These are phyloP conservation scores for Phoxinus dragarum DNA, from an alignment of 2,797 vertebrate species.

Conservation along the genomic window DNA sequence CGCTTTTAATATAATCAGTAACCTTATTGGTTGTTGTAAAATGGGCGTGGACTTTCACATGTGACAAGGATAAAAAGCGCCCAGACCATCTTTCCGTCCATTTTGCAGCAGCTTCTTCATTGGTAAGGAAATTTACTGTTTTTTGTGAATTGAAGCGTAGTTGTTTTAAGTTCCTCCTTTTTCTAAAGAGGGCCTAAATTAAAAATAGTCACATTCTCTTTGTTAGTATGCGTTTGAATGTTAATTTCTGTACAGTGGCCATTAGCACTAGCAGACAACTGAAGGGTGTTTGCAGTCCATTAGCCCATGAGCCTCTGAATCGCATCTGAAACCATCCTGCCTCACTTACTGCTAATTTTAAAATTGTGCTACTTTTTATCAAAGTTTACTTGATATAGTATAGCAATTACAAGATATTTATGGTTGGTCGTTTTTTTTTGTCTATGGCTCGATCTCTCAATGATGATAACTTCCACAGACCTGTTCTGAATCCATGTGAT, in stretches of 20 bases:
- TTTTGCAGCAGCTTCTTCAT: neutral
- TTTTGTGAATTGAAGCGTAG: accelerated
- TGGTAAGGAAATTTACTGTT: accelerated
- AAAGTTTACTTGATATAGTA: accelerated
- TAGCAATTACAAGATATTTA: accelerated
- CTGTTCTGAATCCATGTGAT: constrained; percentile 83
- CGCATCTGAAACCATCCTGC: constrained; percentile 9
- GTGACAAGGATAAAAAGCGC: neutral
- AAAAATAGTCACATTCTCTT: accelerated
- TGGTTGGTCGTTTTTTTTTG: accelerated
- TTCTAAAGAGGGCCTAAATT: accelerated
- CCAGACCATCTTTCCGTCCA: neutral
- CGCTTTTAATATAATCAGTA: neutral
- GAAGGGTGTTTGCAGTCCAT: accelerated
- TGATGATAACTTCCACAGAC: constrained; percentile 84
- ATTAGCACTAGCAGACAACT: too few relatives aligned
- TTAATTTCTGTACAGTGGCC: neutral
- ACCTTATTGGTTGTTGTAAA: constrained; percentile 18
- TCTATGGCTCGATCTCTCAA: constrained; percentile 57
- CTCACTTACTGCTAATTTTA: accelerated
- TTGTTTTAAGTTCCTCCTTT: accelerated
- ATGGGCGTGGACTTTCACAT: constrained; percentile 11
- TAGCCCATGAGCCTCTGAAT: too few relatives aligned
- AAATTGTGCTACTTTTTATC: accelerated
- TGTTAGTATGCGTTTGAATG: neutral